These are phyloP conservation scores for Polypedilum pembai DNA, from an alignment of 1,140 invertebrate species.

Conservation along the genomic window DNA sequence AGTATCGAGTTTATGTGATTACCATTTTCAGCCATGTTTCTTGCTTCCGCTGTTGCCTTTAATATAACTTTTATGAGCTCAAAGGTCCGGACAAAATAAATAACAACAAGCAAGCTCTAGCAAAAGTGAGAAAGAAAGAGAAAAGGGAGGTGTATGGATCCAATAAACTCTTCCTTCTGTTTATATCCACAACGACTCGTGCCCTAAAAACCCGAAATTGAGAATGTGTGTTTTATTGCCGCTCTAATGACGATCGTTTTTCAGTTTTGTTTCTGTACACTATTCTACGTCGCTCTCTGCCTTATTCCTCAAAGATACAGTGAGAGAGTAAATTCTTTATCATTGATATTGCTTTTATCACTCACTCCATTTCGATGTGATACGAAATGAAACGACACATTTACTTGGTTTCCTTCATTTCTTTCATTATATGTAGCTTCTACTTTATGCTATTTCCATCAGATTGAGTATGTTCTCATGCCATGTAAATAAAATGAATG, in stretches of 20 bases:
- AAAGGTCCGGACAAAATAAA: slow-evolving; percentile 22
- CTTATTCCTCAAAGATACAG: neutral
- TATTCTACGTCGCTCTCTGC: neutral
- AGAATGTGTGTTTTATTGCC: slow-evolving; percentile 1
- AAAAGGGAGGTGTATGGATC: neutral
- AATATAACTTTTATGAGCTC: neutral
- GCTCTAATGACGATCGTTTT: slow-evolving; percentile 11
- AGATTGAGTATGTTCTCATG: too few species aligned
- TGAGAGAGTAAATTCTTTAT: neutral
- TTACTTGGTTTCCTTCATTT: neutral
- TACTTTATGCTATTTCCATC: too few species aligned
- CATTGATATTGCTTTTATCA: neutral
- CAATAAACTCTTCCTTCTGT: neutral
- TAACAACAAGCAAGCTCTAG: neutral
- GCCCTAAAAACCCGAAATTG: neutral
- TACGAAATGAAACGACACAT: slow-evolving; percentile 3
- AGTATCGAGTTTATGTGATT: slow-evolving; percentile 18
- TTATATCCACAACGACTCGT: too few species aligned
- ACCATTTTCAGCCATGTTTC: neutral
- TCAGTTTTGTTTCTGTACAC: neutral
- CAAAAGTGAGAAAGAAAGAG: too few species aligned
- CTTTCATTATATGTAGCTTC: neutral
- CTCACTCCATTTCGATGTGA: neutral
- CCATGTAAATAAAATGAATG: neutral
- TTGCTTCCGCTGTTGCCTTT: neutral